These are phyloP conservation scores for Lepilemur ruficaudatus DNA, from an alignment of 2,797 vertebrate species.

Conservation along the genomic window DNA sequence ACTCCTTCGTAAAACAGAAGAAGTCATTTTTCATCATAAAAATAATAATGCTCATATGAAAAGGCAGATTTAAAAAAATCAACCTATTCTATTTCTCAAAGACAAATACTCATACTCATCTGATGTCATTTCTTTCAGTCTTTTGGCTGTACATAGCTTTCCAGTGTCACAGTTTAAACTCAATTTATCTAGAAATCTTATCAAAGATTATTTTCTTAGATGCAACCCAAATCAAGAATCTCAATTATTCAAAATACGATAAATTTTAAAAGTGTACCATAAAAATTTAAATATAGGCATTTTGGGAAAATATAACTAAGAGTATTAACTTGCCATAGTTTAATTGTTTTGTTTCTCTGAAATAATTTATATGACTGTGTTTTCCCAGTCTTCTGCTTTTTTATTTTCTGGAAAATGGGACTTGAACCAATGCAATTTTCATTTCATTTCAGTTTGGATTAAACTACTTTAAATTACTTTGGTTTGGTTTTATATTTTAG, in stretches of 20 bases:
- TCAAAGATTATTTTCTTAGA: background rate
- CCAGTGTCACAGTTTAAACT: background rate
- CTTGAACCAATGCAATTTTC: background rate
- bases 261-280: background rate
- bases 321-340: background rate
- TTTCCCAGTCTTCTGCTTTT: background rate
- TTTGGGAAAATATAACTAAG: background rate
- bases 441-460: background rate
- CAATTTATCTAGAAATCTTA: slow-evolving; percentile 1
- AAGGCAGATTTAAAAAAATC: background rate
- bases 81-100: background rate
- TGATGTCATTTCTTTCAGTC: background rate
- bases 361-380: background rate
- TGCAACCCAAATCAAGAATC: background rate
- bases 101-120: background rate
- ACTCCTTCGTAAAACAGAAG: background rate
- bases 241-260: background rate
- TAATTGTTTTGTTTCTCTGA: background rate
- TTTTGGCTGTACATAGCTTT: background rate
- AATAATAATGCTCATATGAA: slow-evolving; percentile 2
- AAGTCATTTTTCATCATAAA: background rate
- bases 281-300: background rate
- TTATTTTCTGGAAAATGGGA: background rate
- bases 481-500: background rate
- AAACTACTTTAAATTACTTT: background rate